Percentiles rank a stretch among this genome's conserved stretches.
These are phyloP conservation scores for Hydropsyche betteni DNA, from an alignment of 2,888 invertebrate genomes.

Conservation along the genomic window DNA sequence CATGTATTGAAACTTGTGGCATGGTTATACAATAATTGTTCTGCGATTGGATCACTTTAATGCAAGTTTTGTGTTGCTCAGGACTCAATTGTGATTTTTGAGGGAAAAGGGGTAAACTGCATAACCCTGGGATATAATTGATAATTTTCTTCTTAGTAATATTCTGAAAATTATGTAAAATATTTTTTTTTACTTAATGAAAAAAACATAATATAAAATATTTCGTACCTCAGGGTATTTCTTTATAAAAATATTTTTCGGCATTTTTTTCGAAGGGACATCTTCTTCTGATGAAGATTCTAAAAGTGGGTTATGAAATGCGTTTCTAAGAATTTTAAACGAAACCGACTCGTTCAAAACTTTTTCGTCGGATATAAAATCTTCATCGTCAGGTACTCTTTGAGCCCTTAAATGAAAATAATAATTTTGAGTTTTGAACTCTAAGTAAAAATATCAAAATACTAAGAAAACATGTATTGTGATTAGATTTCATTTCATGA, in stretches of 20 bases:
- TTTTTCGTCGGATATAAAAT: slow-evolving; percentile 31
- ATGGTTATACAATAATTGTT: slow-evolving; percentile 39
- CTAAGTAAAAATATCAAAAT: too few relatives aligned
- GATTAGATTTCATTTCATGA: too few relatives aligned
- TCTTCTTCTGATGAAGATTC: slow-evolving; percentile 13
- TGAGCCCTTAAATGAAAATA: neutral
- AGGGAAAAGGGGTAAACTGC: slow-evolving; percentile 37
- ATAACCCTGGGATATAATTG: slow-evolving; percentile 34
- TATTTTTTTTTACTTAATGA: too few relatives aligned
- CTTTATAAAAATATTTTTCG: neutral
- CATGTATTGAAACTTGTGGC: slow-evolving; percentile 24
- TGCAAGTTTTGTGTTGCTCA: slow-evolving; percentile 39
- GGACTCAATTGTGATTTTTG: slow-evolving; percentile 39
- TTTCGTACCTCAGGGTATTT: neutral
- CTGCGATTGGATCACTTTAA: slow-evolving; percentile 35
- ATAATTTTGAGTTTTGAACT: neutral
- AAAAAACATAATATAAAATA: too few relatives aligned
- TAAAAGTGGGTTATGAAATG: slow-evolving; percentile 35
- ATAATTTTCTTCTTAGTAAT: too few relatives aligned
- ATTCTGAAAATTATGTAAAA: too few relatives aligned
- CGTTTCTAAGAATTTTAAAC: slow-evolving; percentile 34
- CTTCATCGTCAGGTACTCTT: slow-evolving; percentile 7
- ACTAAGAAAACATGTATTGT: too few relatives aligned
- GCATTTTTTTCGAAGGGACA: neutral
- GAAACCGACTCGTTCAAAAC: slow-evolving; percentile 36